These are phyloP conservation scores for Trididemnum miniatum DNA, from an alignment of 23 tunicate genomes.

Conservation along the genomic window DNA sequence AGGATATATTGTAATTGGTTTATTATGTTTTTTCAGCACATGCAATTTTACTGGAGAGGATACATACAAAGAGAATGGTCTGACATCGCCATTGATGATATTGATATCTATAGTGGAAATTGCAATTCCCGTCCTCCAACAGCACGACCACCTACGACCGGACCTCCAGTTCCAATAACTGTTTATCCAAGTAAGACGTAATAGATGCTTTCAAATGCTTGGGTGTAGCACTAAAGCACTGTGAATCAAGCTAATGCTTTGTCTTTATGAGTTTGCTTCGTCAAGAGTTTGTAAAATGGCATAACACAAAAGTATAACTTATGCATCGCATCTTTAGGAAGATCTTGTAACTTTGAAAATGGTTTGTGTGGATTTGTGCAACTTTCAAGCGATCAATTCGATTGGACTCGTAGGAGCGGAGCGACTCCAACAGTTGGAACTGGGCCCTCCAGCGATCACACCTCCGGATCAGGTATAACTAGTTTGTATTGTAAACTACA, in stretches of 20 bases:
- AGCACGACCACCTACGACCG: background rate
- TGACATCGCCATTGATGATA: slow-evolving; percentile 78
- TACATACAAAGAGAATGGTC: slow-evolving; percentile 66
- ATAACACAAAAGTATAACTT: too few relatives aligned
- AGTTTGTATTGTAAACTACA: too few relatives aligned
- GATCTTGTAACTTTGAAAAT: slow-evolving; percentile 64
- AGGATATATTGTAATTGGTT: background rate
- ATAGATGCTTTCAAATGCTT: too few relatives aligned
- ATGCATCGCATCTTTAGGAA: too few relatives aligned
- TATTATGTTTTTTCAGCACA: slow-evolving; percentile 28
- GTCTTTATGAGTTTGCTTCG: too few relatives aligned
- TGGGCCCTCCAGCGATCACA: slow-evolving; percentile 92
- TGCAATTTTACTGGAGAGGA: slow-evolving; percentile 88
- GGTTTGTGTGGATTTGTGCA: slow-evolving; percentile 76
- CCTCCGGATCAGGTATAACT: slow-evolving; percentile 37
- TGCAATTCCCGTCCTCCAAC: background rate
- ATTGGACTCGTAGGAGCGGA: slow-evolving; percentile 56
- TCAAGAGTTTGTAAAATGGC: too few relatives aligned
- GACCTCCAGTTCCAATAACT: too few relatives aligned
- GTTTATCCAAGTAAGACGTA: too few relatives aligned
- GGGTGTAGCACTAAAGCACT: too few relatives aligned
- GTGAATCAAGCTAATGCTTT: too few relatives aligned
- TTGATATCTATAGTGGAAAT: slow-evolving; percentile 23
- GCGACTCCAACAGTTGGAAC: slow-evolving; percentile 80
- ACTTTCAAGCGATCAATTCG: slow-evolving; percentile 50